Percentiles rank a stretch among this genome's conserved stretches.
phyloP scores from a whole-genome alignment of 2,797 vertebrate genomes.

The Poeciliopsis gracilis region DNA sequence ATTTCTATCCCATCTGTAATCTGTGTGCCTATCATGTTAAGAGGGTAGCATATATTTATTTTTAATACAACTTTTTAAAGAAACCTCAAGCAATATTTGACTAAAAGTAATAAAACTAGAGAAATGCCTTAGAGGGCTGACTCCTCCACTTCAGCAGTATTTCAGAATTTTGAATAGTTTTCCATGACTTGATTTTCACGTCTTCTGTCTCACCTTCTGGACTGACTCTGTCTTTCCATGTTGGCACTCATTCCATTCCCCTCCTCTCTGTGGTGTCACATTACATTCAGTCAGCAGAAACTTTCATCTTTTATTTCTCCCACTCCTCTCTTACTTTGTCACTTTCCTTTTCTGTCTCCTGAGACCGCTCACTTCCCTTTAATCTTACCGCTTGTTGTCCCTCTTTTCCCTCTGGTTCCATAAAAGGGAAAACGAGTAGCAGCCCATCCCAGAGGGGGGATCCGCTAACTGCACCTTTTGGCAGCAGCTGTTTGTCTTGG shows the following conservation, averaged over 20 bases:
- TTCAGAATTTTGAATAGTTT: conserved; percentile 43
- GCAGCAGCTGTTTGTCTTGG: conserved; percentile 72
- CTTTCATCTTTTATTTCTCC: conserved; percentile 57
- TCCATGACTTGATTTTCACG: conserved; percentile 19
- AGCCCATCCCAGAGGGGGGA: conserved; percentile 59
- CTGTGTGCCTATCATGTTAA: background rate
- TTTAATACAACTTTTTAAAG: conserved; percentile 4
- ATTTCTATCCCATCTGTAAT: background rate
- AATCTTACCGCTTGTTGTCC: conserved; percentile 52
- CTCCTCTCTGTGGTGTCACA: conserved; percentile 49
- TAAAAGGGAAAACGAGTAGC: conserved; percentile 47
- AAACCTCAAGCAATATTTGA: background rate
- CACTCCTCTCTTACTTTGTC: conserved; percentile 40
- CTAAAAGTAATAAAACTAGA: conserved; percentile 1
- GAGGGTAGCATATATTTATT: background rate
- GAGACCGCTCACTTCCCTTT: conserved; percentile 55
- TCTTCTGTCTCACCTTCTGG: conserved; percentile 17
- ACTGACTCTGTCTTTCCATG: conserved; percentile 70
- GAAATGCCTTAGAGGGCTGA: conserved; percentile 20
- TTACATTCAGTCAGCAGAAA: conserved; percentile 67
- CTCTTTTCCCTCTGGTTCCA: conserved; percentile 46
- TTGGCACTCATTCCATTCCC: conserved; percentile 42
- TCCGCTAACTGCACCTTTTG: conserved; percentile 68
- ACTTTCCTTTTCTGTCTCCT: conserved; percentile 21
- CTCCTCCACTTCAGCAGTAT: conserved; percentile 20